Conservation (phyloP, 2,797 vertebrate genomes). For the Pangasius macronema region DNA sequence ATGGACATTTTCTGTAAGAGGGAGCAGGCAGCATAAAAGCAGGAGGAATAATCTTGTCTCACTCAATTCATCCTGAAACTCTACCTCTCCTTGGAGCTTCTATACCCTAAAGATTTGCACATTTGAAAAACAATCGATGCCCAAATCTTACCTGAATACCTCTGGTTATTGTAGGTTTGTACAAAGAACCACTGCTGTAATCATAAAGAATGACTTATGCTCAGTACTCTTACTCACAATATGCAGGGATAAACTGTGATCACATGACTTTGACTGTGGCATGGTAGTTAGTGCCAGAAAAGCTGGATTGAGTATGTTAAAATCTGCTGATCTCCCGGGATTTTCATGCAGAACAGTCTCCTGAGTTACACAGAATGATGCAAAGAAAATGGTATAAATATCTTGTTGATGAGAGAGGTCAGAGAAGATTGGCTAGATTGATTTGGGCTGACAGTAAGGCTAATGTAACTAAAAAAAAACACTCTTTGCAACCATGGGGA, state of each 20-base stretch:
- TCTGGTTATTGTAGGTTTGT: neutral
- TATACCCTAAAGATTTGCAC: neutral
- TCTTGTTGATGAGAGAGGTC: neutral
- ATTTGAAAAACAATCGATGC: neutral
- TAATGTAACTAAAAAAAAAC: neutral
- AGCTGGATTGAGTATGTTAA: neutral
- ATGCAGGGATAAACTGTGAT: neutral
- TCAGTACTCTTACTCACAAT: neutral
- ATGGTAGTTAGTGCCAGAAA: neutral
- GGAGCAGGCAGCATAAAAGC: neutral
- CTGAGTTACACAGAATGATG: neutral
- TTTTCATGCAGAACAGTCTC: neutral
- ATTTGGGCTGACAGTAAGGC: neutral
- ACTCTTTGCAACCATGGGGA: neutral
- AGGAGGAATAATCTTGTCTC: neutral
- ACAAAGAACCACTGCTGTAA: neutral
- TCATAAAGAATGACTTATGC: neutral
- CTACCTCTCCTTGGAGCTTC: neutral
- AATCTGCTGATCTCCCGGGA: neutral
- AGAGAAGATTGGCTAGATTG: neutral
- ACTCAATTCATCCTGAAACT: neutral
- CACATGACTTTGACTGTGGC: neutral
- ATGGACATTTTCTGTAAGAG: neutral
- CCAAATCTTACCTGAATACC: no score
- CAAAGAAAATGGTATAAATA: neutral